Base-by-base conservation (phyloP, 2,797 vertebrate genomes). In the Psittacula echo region DNA sequence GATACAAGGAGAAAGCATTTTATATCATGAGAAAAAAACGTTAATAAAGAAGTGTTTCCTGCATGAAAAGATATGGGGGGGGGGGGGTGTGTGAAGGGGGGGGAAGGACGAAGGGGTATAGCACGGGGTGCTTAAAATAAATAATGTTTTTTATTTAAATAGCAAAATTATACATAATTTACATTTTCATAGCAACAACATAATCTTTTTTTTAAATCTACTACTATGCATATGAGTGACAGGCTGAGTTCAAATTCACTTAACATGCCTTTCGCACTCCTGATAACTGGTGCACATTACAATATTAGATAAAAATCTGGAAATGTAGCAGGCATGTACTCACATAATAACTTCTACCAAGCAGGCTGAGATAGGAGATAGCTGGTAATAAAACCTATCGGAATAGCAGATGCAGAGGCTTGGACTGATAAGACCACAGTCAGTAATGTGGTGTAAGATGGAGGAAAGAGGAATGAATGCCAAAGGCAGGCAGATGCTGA, bases 21-120 rank as follows among this genome's bases (percentile, higher is more conserved):
- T 72, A 8, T 41, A 44, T 15, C 18, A 30, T 4, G 10, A 79
- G 3, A 5, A 56, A n/a, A 70, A 77, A 56, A 30, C 2, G 22
- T 22, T 76, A 0, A 12, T 17, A 21, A 32, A 54, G 82, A 85
- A 76, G 8, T 8, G 1, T 67, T 91, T 73, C 15, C 10, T 79
- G 67, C 26, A 27, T 71, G 17, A 68, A 87, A 70, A 87, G 26
- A 22, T 20, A 27, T 5, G 9, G 5, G 5, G 12, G 13, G 13
- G 14, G 13, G 14, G 13, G 7, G 6, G 5, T n/a, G n/a, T n/a
- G 34, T 34, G 34, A 34, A 34, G 34, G 4, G 8, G 9, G 26
- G 9, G 9, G 26, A 16, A 30, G 11, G 1, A 2, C 8, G 2
- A 39, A 10, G 1, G 3, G 7, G 3, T 0, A 3, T 24, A 34